Evolutionary conservation across 2,113 vertebrate genomes (phyloP), one percentile per base, ranked within the genome.

Genomic region (Sorex fumeus): DNA sequence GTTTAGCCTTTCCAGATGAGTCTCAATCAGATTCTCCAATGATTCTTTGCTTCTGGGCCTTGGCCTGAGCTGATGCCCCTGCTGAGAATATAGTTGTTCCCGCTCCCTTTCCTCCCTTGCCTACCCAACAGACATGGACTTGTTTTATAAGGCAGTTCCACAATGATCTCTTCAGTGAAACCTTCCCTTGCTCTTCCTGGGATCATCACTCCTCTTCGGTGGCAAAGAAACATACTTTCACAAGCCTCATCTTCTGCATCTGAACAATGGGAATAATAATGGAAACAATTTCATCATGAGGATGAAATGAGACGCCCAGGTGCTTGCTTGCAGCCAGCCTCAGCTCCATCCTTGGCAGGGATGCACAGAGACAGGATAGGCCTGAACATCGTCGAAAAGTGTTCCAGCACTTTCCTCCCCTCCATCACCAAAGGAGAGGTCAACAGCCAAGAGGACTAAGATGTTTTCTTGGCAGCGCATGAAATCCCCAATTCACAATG

Each of bases 21-120:
- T 62, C 74, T 50, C 60, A 13, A 5, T 64, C 77, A 36, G 34
- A 21, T 77, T 57, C 72, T 84, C n/a, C 40, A 90, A 74, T 16
- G 32, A 50, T 78, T 89, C 89, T 70, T 47, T 90, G 70, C 30
- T 62, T 88, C 53, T 57, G 69, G n/a, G 47, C 21, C 36, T 90
- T 57, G 30, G 11, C 28, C 21, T 30, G 91, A 93, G 43, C 32
- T 84, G 60, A 78, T 27, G 23, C 5, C 6, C 91, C 66, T 74
- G 47, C n/a, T 89, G 43, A 40, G 53, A 47, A 36, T 8, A 28
- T 57, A 23, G 6, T 36, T 66, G 0, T 79, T 27, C 19, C 45
- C 18, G 74, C 23, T 91, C 19, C 10, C 53, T 34, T 75, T 69
- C 66, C 25, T 83, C 28, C 0, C 0, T 11, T 62, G 43, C 9